Conservation (phyloP, 2,797 vertebrate species). For the Typhlichthys subterraneus region DNA sequence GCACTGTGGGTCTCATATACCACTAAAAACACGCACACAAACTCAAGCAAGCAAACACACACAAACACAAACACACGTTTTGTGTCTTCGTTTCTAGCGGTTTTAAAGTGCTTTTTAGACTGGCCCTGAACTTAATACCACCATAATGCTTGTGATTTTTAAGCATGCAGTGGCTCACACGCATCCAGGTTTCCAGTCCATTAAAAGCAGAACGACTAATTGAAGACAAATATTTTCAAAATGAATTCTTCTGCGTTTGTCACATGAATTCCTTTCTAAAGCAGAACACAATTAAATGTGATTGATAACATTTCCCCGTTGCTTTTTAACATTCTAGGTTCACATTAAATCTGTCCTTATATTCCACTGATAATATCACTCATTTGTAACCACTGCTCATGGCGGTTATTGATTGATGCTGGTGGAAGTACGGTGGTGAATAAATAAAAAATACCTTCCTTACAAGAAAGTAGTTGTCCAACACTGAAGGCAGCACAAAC, state of each 20-base stretch:
- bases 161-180: constrained; percentile 19
- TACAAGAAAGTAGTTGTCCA: too few species aligned
- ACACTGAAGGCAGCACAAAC: too few species aligned
- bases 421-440: constrained; percentile 4
- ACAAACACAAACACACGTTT: constrained; percentile 6
- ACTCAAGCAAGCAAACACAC: constrained; percentile 21
- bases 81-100: background rate
- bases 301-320: background rate
- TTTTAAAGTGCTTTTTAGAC: constrained; percentile 17
- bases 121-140: constrained; percentile 10
- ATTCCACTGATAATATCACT: background rate
- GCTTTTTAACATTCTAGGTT: background rate
- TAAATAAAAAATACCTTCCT: too few species aligned
- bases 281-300: constrained; percentile 2
- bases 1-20: constrained; percentile 75
- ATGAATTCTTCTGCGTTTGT: background rate
- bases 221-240: background rate
- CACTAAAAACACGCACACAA: constrained; percentile 32
- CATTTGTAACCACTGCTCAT: constrained; percentile 14
- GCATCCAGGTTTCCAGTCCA: constrained; percentile 6
- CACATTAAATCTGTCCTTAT: background rate
- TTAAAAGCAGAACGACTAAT: constrained; percentile 12
- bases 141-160: constrained; percentile 27
- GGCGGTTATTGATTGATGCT: constrained; percentile 27
- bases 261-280: constrained; percentile 8